Conservation (phyloP, 2,888 invertebrate genomes). For the Plutella xylostella region DNA sequence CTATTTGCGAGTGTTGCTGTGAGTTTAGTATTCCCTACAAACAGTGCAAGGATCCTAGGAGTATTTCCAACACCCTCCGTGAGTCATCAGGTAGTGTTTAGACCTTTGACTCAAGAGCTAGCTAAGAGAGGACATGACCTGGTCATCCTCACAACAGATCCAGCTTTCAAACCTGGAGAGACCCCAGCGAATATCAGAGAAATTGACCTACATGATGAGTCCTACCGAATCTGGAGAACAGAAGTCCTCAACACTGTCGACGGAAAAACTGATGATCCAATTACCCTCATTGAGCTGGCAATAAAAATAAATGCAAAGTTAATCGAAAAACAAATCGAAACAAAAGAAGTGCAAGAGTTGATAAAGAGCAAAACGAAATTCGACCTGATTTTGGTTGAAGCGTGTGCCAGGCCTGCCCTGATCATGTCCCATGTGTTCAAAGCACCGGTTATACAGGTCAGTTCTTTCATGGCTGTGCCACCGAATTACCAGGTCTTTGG, state of each 20-base stretch:
- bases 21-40: not conserved
- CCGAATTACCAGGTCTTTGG: constrained; percentile 32
- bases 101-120: constrained; percentile 1
- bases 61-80: not conserved
- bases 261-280: not conserved
- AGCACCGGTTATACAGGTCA: constrained; percentile 43
- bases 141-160: not conserved
- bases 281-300: too few species aligned
- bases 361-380: constrained; percentile 28
- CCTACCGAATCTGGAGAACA: not conserved
- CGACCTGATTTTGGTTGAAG: constrained; percentile 48
- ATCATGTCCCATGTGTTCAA: constrained; percentile 40
- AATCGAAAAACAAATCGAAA: constrained; percentile 23
- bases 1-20: too few species aligned
- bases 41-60: not conserved
- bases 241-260: not conserved
- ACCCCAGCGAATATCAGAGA: not conserved
- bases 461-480: constrained; percentile 30
- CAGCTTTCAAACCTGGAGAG: not conserved
- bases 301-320: too few species aligned
- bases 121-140: not conserved
- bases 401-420: constrained; percentile 26
- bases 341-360: constrained; percentile 23
- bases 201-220: not conserved
- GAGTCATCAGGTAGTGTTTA: constrained; percentile 1